These are phyloP conservation scores for Caradrina kadenii DNA, from an alignment of 2,888 invertebrate genomes.

Conservation along the genomic window DNA sequence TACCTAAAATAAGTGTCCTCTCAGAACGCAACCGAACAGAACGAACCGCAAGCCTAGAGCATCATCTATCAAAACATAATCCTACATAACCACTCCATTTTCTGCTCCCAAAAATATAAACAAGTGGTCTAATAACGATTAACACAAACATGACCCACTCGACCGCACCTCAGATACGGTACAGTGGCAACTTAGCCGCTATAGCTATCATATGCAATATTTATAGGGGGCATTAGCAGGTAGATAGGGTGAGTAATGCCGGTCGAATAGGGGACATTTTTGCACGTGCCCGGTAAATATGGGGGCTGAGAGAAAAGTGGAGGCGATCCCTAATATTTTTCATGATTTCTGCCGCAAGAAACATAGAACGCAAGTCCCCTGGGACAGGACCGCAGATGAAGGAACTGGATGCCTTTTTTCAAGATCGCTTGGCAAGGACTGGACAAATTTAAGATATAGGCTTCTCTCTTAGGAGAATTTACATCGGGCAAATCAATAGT, in stretches of 20 bases:
- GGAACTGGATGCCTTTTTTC: not conserved
- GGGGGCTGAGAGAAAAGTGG: slow-evolving; percentile 51
- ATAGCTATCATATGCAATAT: slow-evolving; percentile 83
- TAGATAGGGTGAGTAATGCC: slow-evolving; percentile 84
- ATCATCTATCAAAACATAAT: slow-evolving; percentile 7
- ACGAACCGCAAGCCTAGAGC: not conserved
- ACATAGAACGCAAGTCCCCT: not conserved
- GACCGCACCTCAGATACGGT: slow-evolving; percentile 60
- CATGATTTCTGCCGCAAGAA: slow-evolving; percentile 15
- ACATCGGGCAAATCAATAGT: no score
- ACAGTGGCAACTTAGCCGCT: slow-evolving; percentile 41
- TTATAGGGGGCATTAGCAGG: slow-evolving; percentile 83
- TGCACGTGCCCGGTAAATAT: slow-evolving; percentile 73
- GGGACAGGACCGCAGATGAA: not conserved
- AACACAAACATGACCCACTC: slow-evolving; percentile 57
- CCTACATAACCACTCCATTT: slow-evolving; percentile 21
- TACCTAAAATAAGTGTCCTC: not conserved
- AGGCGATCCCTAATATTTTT: slow-evolving; percentile 32
- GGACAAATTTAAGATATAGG: not conserved
- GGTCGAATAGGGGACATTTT: slow-evolving; percentile 81
- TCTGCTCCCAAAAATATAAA: slow-evolving; percentile 47
- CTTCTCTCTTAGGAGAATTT: no score
- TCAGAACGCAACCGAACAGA: not conserved
- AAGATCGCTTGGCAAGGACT: not conserved
- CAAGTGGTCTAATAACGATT: slow-evolving; percentile 58